Evolutionary conservation across 2,888 invertebrate genomes (phyloP), one percentile per base, ranked within the genome.

Genomic region (Halictus quadricinctus): DNA sequence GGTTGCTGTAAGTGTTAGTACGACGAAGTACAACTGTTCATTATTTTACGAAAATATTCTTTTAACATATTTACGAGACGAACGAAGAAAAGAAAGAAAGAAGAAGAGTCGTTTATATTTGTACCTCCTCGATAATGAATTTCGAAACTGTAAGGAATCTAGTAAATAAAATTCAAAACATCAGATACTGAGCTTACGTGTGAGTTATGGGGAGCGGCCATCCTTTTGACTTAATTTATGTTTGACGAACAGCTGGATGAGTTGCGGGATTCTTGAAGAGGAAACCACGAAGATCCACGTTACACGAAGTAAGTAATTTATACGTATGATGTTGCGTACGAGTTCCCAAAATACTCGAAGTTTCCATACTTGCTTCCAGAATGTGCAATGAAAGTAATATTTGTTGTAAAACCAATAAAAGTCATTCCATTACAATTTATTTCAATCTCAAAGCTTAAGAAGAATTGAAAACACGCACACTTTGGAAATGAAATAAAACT

Each of bases 141-240:
- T 64, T 64, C 64, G 64, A 64, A 29, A 29, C 64, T 64, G 64
- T 64, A 64, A 64, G 29, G 64, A 64, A 64, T 64, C 64, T 64
- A 64, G 64, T 64, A 64, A 64, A 64, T 64, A 64, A 64, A 64
- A 64, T 64, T 64, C 64, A 7, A 64, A 64, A 64, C 7, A 64
- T 64, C 29, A 18, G 64, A 64, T 18, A 64, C 64, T 3, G 64
- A 41, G 7, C 41, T 41, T 69, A 21, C 21, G 69, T 69, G 41
- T 69, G 69, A 69, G 69, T 69, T 36, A 36, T 69, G 69, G 21
- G 69, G 18, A 36, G 36, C 36, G 69, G 36, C 36, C 69, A 69
- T 69, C 69, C 36, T 69, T 41, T 36, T 10, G 36, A 69, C 41
- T 41, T 69, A 41, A 69, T 69, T 69, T 21, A 41, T 69, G 18